These are phyloP conservation scores for Malthinus seriepunctatus DNA, from an alignment of 2,888 invertebrate genomes.

Conservation along the genomic window DNA sequence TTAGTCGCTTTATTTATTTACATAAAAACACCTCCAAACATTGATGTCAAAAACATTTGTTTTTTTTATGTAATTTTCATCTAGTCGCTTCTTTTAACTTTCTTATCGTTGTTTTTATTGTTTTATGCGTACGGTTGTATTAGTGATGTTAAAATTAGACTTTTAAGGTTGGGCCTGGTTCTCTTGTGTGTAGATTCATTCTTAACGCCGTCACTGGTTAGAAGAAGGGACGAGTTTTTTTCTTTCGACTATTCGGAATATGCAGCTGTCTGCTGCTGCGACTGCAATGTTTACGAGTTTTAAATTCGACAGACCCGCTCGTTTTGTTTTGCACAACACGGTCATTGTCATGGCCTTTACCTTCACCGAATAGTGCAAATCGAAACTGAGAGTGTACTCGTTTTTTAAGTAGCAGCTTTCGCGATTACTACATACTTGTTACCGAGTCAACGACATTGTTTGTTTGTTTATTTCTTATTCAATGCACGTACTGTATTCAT, in stretches of 20 bases:
- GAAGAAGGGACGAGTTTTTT: slow-evolving; percentile 27
- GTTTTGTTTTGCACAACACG: slow-evolving; percentile 36
- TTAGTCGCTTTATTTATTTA: slow-evolving; percentile 55
- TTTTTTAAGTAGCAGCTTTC: slow-evolving; percentile 43
- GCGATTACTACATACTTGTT: slow-evolving; percentile 42
- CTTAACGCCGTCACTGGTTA: slow-evolving; percentile 9
- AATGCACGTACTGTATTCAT: neutral
- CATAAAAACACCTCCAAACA: neutral
- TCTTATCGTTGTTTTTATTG: too few species aligned
- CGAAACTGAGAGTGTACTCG: slow-evolving; percentile 51
- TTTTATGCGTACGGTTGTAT: too few species aligned
- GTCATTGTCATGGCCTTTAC: slow-evolving; percentile 54
- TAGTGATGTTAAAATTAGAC: too few species aligned
- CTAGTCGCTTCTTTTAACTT: neutral
- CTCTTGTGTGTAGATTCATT: neutral
- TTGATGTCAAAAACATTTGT: neutral
- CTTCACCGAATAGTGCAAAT: slow-evolving; percentile 50
- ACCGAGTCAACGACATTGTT: slow-evolving; percentile 44
- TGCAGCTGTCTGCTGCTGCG: slow-evolving; percentile 16
- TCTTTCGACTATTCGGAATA: slow-evolving; percentile 16
- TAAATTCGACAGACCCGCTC: slow-evolving; percentile 21
- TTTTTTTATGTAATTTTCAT: neutral
- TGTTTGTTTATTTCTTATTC: slow-evolving; percentile 6
- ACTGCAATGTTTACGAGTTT: slow-evolving; percentile 15
- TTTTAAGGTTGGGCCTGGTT: neutral